A percentile compares a stretch with the other conserved stretches of the same genome.
Evolutionary conservation across 2,797 vertebrate genomes (phyloP).

Genomic region (Acanthurus leucopareius): DNA sequence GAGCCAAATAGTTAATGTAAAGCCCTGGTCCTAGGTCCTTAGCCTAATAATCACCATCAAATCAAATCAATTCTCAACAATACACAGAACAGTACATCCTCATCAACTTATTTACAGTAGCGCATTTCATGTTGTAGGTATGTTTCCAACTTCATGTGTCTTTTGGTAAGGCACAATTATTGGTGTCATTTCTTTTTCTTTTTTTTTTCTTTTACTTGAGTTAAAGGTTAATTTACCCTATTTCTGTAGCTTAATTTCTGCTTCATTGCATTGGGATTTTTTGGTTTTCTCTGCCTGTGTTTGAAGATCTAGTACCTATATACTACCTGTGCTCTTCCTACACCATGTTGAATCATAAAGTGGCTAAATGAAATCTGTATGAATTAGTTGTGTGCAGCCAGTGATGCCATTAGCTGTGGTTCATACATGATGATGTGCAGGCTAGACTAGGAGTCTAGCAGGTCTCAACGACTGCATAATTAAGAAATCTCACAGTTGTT

Average conservation of each 20-base stretch:
- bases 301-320: neutral
- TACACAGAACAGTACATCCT: constrained; percentile 10
- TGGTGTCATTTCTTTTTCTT: neutral
- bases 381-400: constrained; percentile 39
- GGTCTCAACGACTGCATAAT: constrained; percentile 32
- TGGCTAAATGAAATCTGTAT: constrained; percentile 52
- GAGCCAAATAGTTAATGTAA: too few species aligned
- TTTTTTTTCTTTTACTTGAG: neutral
- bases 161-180: neutral
- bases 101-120: constrained; percentile 16
- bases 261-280: neutral
- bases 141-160: neutral
- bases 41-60: too few species aligned
- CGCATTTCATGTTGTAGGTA: neutral
- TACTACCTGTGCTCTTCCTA: neutral
- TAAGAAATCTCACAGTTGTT: constrained; percentile 10
- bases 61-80: constrained; percentile 41
- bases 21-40: too few species aligned
- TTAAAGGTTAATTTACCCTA: neutral
- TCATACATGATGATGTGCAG: constrained; percentile 42
- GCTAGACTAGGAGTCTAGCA: constrained; percentile 1
- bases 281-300: neutral
- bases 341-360: constrained; percentile 30
- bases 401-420: constrained; percentile 56
- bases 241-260: neutral